Base-by-base conservation (phyloP, 1,140 invertebrate species). In the Papilio machaon region DNA sequence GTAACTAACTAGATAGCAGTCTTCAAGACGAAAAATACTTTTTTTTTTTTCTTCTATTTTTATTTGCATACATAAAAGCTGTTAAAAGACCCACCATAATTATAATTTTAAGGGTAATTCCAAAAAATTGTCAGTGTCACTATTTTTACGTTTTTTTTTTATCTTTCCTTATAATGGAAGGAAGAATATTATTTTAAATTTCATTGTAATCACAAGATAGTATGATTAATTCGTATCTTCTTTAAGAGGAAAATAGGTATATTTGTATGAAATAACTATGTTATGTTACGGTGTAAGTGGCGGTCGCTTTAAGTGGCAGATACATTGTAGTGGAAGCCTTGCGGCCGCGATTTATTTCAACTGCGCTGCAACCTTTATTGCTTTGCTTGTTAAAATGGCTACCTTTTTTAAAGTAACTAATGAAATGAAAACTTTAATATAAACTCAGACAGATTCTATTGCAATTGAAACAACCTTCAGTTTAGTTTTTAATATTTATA, bases 301-400 rank as follows among this genome's bases (percentile, higher is more conserved):
- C 78, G 74, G 86, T 79, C 81, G 52, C 58, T 84, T 85, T 89
- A 89, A 91, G 87, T 90, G 90, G 86, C 86, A 88, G 89, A 87
- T 88, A 89, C 86, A 84, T 85, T 81, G 80, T 58, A 58, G 76
- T 46, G 47, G 46, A 85, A 82, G 82, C 81, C 83, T 79, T 75
- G 73, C 82, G 80, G 74, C 75, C 84, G 84, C 86, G 86, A 92
- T 92, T 92, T 92, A 90, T 91, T 89, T 86, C 76, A 89, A 84
- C 82, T 84, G 79, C 10, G 79, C 79, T 83, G 83, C 85, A 84
- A 83, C 87, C 82, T 87, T 89, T 91, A 92, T 92, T 90, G 87
- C 84, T 73, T 76, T 76, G 86, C 87, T 90, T 89, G 86, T 89
- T 90, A 89, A 85, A 88, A 87, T 82, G 78, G 80, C 82, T 85